Conservation (phyloP, 2,797 vertebrate species). For the Sus cebifrons region DNA sequence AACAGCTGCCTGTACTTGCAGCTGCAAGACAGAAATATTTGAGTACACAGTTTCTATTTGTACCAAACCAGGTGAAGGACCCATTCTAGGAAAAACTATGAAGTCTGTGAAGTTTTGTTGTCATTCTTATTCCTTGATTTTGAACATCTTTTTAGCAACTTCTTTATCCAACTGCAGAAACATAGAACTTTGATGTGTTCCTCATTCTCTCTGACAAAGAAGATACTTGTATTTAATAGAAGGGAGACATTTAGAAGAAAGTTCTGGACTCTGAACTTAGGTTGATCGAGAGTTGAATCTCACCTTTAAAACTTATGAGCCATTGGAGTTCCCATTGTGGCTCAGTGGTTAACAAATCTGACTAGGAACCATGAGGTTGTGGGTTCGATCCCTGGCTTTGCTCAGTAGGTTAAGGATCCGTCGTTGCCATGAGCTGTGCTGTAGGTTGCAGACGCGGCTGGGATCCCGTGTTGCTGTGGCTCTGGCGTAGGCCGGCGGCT, state of each 20-base stretch:
- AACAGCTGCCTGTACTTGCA: conserved; percentile 71
- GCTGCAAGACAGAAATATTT: conserved; percentile 67
- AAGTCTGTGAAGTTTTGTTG: not conserved
- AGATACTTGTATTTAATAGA: not conserved
- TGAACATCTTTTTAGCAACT: not conserved
- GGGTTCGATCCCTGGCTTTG: too few relatives aligned
- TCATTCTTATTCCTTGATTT: not conserved
- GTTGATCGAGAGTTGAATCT: not conserved
- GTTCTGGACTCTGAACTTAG: not conserved
- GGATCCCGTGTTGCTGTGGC: too few relatives aligned
- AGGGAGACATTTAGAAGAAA: not conserved
- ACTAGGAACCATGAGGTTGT: too few relatives aligned
- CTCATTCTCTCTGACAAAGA: not conserved
- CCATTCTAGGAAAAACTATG: not conserved
- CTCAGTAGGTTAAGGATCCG: too few relatives aligned
- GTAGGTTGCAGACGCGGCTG: too few relatives aligned
- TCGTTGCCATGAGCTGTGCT: too few relatives aligned
- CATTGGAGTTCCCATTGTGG: too few relatives aligned
- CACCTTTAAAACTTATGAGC: not conserved
- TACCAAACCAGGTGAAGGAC: conserved; percentile 57
- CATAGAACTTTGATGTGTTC: not conserved
- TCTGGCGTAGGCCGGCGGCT: too few relatives aligned
- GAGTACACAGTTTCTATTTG: conserved; percentile 20
- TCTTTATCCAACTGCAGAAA: not conserved
- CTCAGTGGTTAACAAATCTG: too few relatives aligned